Evolutionary conservation across 2,797 vertebrate species (phyloP).

Genomic region (Bovichtus diacanthus): DNA sequence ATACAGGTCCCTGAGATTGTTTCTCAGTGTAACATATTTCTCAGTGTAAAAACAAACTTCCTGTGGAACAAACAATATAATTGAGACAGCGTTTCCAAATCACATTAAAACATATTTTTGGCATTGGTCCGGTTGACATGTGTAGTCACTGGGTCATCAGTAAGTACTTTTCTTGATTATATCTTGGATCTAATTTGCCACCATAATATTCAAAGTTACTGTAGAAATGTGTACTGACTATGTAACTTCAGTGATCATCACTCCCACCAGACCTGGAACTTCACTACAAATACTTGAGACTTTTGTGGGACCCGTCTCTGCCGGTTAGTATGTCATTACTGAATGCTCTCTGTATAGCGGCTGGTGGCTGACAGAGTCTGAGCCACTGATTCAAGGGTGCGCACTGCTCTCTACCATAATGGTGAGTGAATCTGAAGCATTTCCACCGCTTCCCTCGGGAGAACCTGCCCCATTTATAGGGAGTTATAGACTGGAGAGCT

Average conservation of each 20-base stretch:
- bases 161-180: neutral
- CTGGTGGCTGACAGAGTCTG: slow-evolving; percentile 29
- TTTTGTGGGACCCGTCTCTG: slow-evolving; percentile 1
- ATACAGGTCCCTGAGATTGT: neutral
- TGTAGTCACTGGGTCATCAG: neutral
- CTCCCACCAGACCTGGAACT: neutral
- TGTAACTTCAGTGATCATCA: neutral
- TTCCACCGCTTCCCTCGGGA: slow-evolving; percentile 29
- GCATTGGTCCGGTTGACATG: neutral
- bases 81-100: slow-evolving; percentile 1
- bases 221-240: neutral
- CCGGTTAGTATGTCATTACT: slow-evolving; percentile 4
- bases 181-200: neutral
- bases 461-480: slow-evolving; percentile 55
- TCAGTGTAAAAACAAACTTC: neutral
- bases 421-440: slow-evolving; percentile 53
- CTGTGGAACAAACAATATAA: neutral
- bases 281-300: slow-evolving; percentile 1
- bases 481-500: slow-evolving; percentile 57
- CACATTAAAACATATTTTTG: neutral
- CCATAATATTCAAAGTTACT: neutral
- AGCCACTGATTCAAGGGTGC: slow-evolving; percentile 21
- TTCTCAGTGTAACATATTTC: too few relatives aligned
- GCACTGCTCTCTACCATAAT: slow-evolving; percentile 24
- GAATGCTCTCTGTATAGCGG: neutral